Conservation (phyloP, 2,797 vertebrate species). For the Sebastes glaucus region DNA sequence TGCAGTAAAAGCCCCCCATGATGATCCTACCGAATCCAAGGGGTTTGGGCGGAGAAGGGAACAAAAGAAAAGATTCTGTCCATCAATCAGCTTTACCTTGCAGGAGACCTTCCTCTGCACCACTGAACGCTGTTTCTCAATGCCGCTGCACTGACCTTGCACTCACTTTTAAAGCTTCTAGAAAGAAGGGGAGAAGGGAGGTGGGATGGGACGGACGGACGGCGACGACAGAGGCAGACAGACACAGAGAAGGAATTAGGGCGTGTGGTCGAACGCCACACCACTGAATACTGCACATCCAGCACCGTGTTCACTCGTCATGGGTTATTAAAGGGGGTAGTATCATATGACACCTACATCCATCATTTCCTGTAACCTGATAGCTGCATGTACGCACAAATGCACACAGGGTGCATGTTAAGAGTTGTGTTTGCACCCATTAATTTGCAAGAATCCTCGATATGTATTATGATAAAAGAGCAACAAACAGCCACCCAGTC, state of each 20-base stretch:
- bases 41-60: conserved; percentile 11
- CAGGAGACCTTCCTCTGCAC: conserved; percentile 46
- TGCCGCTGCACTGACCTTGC: conserved; percentile 36
- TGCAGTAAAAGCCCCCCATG: neutral
- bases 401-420: neutral
- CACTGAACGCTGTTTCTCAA: conserved; percentile 5
- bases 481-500: neutral
- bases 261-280: neutral
- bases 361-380: conserved; percentile 35
- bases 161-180: conserved; percentile 10
- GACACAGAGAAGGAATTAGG: neutral
- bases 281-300: conserved; percentile 12
- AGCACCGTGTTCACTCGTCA: conserved; percentile 22
- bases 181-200: neutral
- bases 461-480: conserved; percentile 20
- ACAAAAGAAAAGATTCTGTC: conserved; percentile 14
- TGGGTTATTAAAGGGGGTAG: conserved; percentile 53
- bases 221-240: neutral
- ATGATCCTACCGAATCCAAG: conserved; percentile 2
- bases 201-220: neutral
- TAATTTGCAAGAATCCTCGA: conserved; percentile 1
- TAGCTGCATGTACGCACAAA: neutral
- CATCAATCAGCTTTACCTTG: conserved; percentile 45
- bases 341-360: conserved; percentile 42
- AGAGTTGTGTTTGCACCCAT: neutral